Evolutionary conservation across 1,140 invertebrate genomes (phyloP).

Genomic region (Zaprionus nigranus): DNA sequence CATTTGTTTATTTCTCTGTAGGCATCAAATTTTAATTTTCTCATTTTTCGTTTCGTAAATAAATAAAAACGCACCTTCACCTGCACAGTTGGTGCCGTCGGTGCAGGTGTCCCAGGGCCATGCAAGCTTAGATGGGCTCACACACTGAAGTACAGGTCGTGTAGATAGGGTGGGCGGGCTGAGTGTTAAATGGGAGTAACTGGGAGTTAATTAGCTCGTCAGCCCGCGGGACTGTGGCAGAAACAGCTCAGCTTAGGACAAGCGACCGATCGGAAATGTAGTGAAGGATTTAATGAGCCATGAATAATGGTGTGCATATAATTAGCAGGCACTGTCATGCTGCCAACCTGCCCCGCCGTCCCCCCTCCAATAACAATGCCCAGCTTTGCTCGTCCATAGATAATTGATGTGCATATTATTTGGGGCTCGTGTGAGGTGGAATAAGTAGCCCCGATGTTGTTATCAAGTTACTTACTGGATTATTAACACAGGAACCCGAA

Average conservation of each 20-base stretch:
- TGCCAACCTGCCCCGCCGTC: constrained; percentile 11
- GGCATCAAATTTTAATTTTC: constrained; percentile 76
- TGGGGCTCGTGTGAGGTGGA: neutral
- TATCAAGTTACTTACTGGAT: neutral
- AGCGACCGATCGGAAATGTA: constrained; percentile 65
- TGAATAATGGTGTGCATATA: constrained; percentile 69
- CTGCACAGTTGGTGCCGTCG: neutral
- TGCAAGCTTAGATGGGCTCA: neutral
- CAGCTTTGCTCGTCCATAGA: neutral
- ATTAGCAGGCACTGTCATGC: constrained; percentile 60
- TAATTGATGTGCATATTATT: constrained; percentile 17
- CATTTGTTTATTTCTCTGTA: constrained; percentile 48
- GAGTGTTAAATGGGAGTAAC: neutral
- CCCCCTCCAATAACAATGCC: neutral
- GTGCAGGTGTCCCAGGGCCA: constrained; percentile 3
- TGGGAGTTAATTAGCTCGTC: constrained; percentile 65
- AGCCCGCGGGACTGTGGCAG: constrained; percentile 48
- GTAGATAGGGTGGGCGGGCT: neutral
- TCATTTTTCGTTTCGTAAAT: constrained; percentile 69
- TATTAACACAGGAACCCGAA: neutral
- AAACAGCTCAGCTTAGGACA: constrained; percentile 38
- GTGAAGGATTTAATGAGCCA: constrained; percentile 69
- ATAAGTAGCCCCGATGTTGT: neutral
- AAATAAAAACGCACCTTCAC: constrained; percentile 47
- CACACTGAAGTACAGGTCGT: neutral